A percentile compares a stretch with the other conserved stretches of the same genome.
Conservation (phyloP, 1,140 invertebrate genomes). For the Monochamus saltuarius region DNA sequence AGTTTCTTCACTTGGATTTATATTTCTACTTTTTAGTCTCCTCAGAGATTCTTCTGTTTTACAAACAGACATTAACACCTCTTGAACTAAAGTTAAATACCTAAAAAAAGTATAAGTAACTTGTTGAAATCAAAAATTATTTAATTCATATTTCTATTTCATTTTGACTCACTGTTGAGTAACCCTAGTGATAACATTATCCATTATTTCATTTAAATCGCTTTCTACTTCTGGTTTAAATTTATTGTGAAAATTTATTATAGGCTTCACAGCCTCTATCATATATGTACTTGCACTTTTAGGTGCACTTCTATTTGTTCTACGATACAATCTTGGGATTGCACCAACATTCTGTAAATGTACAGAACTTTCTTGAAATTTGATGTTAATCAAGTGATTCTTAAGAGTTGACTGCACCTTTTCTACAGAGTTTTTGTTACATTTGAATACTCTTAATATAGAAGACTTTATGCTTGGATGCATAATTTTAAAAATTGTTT, state of each 20-base stretch:
- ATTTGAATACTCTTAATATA: slow-evolving; percentile 34
- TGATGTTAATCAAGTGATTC: slow-evolving; percentile 55
- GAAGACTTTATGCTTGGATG: slow-evolving; percentile 27
- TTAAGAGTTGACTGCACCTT: slow-evolving; percentile 55
- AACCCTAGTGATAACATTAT: slow-evolving; percentile 31
- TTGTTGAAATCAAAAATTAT: background rate
- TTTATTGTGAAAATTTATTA: slow-evolving; percentile 63
- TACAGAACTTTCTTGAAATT: slow-evolving; percentile 57
- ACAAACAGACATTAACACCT: slow-evolving; percentile 89
- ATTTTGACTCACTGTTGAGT: slow-evolving; percentile 36
- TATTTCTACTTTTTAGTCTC: slow-evolving; percentile 80
- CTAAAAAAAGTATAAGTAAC: slow-evolving; percentile 56
- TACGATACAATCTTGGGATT: slow-evolving; percentile 87
- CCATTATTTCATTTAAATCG: slow-evolving; percentile 26
- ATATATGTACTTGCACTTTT: slow-evolving; percentile 79
- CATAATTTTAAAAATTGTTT: slow-evolving; percentile 38
- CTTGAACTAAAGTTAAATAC: slow-evolving; percentile 76
- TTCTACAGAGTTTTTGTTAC: slow-evolving; percentile 52
- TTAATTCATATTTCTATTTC: background rate
- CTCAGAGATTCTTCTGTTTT: slow-evolving; percentile 92
- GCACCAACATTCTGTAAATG: slow-evolving; percentile 79
- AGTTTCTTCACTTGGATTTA: slow-evolving; percentile 50
- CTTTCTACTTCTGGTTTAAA: slow-evolving; percentile 54
- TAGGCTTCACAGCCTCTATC: slow-evolving; percentile 63
- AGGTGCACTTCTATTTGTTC: slow-evolving; percentile 87